Evolutionary conservation across 2,888 invertebrate genomes (phyloP), one percentile per base, ranked within the genome.

Genomic region (Macaria notata): DNA sequence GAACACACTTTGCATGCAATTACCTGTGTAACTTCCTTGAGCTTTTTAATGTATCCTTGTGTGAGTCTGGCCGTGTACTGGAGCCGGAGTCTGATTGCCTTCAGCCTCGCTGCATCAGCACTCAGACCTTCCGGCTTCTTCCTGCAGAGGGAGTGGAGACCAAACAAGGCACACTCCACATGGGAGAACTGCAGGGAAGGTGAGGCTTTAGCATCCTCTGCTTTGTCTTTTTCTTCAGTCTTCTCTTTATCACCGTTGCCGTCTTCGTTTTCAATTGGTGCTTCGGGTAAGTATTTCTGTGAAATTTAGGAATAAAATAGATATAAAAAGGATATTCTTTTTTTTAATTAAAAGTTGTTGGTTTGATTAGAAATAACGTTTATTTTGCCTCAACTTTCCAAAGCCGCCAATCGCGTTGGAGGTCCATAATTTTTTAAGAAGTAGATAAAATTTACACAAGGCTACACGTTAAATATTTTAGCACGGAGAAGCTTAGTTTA

Each of bases 61-160:
- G 97, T 96, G 36, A 97, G 96, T 60, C 98, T 93, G 0, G 98
- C 98, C 76, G 98, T 96, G 84, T 98, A 98, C 81, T 98, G 98
- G 61, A 99, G 88, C 67, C 98, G 93, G 46, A 95, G 87, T 64
- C 97, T 94, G 71, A 98, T 96, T 73, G 98, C 97, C 82, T 98
- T 98, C 6, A 98, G 89, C 68, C 94, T 93, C 8, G 89, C 84
- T 8, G 95, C 94, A 73, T 96, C 95, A 30, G 95, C 93, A 64
- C 95, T 93, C 36, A 94, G 93, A 9, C 94, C 93, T 59, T 96
- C 96, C 0, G 97, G 95, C 65, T 94, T 93, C 75, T 96, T 95
- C 63, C 95, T 93, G 53, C 96, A 97, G 46, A 99, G 79, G 54
- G 96, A 95, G 74, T 95, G 95, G 46, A 95, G 86, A 8, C 94